Evolutionary conservation across 2,888 invertebrate species (phyloP), one percentile per base, ranked within the genome.

Genomic region (Dasysyrphus tricinctus): DNA sequence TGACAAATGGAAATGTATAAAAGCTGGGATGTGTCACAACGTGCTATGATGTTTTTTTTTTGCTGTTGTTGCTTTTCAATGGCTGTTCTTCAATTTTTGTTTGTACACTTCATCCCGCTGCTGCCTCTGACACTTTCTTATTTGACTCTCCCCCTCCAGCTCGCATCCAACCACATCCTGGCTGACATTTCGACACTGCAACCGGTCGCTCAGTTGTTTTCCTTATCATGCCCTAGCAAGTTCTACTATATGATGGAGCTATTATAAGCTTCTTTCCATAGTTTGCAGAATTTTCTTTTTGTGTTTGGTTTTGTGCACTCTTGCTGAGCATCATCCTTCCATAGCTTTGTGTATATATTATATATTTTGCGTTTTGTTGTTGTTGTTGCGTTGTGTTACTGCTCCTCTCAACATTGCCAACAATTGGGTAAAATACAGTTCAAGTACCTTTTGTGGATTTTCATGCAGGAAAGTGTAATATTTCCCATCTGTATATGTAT

Each of bases 341-440:
- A 51, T 49, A 69, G 0, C 9, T 51, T 2, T 32, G 16, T 42
- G 32, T 19, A n/a, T 12, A 32, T 24, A 32, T 32, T 57, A 47
- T 44, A 59, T 42, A 54, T 77, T 69, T 24, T 70, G 29, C n/a
- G 12, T 24, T 24, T 24, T 24, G 24, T 69, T 69, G 51, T 67
- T 51, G 51, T 51, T 54, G 16, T 70, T 49, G 39, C 19, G 32
- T 56, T 72, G 19, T 54, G 51, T 61, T 76, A 65, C 72, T 76
- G 59, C 72, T 79, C 24, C 47, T 74, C 61, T 80, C 65, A 73
- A 70, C 69, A 73, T 82, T 72, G 70, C 75, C 44, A 82, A 87
- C 87, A 87, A 87, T 87, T 87, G 82, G 79, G 87, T 87, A 87
- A 87, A 82, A 82, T 82, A 56, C 79, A 76, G 82, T 87, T 87